phyloP scores from a whole-genome alignment of 2,113 vertebrate genomes.

The Oreochromis aureus region DNA sequence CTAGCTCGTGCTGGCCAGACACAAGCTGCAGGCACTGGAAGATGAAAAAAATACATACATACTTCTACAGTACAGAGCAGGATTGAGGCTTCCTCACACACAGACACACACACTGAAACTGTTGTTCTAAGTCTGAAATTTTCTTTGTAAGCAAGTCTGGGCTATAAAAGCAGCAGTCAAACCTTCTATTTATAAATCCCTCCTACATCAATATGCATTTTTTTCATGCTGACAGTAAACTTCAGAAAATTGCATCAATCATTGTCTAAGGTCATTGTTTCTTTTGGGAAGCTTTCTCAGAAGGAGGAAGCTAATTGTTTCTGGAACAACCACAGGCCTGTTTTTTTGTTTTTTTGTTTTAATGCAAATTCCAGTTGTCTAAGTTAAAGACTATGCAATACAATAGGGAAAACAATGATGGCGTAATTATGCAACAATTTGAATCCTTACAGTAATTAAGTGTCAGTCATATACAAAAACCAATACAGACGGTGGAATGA shows the following conservation, averaged over 20 bases:
- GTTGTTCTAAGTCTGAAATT: conserved; percentile 28
- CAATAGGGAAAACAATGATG: neutral
- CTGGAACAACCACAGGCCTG: neutral
- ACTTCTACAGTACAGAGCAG: neutral
- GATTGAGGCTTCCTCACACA: conserved; percentile 27
- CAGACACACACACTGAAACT: conserved; percentile 21
- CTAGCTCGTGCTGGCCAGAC: conserved; percentile 36
- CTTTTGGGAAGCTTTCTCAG: conserved; percentile 8
- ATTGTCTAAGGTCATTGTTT: conserved; percentile 13
- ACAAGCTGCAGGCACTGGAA: conserved; percentile 29
- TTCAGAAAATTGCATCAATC: conserved; percentile 29
- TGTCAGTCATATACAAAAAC: conserved; percentile 1
- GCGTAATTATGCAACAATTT: conserved; percentile 4
- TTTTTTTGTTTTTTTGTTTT: neutral
- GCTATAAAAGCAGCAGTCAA: neutral
- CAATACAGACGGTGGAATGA: neutral
- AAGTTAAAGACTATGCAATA: neutral
- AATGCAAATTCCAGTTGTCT: conserved; percentile 14
- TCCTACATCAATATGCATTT: conserved; percentile 18
- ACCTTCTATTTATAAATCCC: conserved; percentile 27
- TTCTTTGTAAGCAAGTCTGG: conserved; percentile 7
- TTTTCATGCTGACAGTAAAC: conserved; percentile 22
- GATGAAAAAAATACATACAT: neutral
- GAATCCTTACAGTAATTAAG: neutral
- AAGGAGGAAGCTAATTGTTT: neutral